phyloP scores from a whole-genome alignment of 2,888 invertebrate genomes.

The Tetranychus piercei region DNA sequence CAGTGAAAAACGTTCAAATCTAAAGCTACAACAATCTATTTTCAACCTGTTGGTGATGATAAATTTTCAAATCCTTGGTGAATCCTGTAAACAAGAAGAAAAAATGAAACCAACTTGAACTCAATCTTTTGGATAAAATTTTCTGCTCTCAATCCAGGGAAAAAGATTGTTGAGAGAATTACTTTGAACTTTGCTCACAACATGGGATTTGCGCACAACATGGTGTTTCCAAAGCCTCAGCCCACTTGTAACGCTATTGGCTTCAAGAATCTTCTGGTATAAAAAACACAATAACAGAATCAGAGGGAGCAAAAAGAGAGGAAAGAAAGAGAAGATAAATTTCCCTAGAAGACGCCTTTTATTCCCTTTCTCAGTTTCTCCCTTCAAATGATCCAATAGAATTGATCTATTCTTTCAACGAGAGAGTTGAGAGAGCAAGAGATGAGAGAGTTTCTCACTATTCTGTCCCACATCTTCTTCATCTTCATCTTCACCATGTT shows the following conservation, averaged over 20 bases:
- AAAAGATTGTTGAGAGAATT: no score
- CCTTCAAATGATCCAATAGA: neutral
- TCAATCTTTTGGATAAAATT: no score
- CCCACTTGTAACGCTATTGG: neutral
- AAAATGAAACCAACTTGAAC: no score
- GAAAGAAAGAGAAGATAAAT: neutral
- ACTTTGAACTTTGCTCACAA: no score
- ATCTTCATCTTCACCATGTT: neutral
- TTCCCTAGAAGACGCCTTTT: neutral
- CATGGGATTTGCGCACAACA: no score
- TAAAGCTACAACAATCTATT: no score
- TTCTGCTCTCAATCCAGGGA: no score
- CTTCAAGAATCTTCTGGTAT: neutral
- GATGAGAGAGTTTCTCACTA: neutral
- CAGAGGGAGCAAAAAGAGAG: neutral
- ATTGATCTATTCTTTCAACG: neutral
- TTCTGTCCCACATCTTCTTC: neutral
- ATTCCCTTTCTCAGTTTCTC: neutral
- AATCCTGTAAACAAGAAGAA: no score
- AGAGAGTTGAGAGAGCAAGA: no score
- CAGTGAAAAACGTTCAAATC: no score
- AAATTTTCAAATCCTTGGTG: no score
- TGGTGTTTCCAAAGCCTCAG: neutral
- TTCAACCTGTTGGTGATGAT: no score
- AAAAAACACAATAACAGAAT: neutral